phyloP scores from a whole-genome alignment of 1,140 invertebrate genomes.

The Zophobas atratus region DNA sequence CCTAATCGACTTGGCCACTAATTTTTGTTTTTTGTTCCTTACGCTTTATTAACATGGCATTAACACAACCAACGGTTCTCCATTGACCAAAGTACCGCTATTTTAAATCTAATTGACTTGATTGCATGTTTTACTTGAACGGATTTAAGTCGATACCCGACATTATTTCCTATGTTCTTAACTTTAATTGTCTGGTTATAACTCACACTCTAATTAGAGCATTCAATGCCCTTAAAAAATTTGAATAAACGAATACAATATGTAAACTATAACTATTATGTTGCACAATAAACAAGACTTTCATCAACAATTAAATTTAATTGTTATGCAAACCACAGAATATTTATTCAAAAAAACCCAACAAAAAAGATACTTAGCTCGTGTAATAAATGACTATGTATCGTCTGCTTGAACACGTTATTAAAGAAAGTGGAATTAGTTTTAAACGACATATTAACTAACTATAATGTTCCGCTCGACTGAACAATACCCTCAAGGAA shows the following conservation, averaged over 20 bases:
- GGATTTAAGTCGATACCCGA: too few relatives aligned
- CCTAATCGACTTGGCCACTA: too few relatives aligned
- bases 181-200: too few relatives aligned
- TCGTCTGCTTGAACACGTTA: background rate
- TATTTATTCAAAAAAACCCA: background rate
- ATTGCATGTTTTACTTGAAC: too few relatives aligned
- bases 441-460: background rate
- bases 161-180: too few relatives aligned
- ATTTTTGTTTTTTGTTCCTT: too few relatives aligned
- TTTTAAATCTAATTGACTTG: too few relatives aligned
- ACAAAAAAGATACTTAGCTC: background rate
- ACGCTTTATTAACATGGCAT: too few relatives aligned
- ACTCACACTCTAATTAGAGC: too few relatives aligned
- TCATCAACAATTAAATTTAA: conserved; percentile 19
- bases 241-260: background rate
- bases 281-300: conserved; percentile 8
- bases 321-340: background rate
- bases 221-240: too few relatives aligned
- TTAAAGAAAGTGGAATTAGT: conserved; percentile 18
- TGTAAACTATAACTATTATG: conserved; percentile 4
- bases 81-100: too few relatives aligned
- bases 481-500: conserved; percentile 3
- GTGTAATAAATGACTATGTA: background rate
- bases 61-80: too few relatives aligned
- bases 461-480: background rate